Base-by-base conservation (phyloP, 2,888 invertebrate genomes). In the Cepaea hortensis region DNA sequence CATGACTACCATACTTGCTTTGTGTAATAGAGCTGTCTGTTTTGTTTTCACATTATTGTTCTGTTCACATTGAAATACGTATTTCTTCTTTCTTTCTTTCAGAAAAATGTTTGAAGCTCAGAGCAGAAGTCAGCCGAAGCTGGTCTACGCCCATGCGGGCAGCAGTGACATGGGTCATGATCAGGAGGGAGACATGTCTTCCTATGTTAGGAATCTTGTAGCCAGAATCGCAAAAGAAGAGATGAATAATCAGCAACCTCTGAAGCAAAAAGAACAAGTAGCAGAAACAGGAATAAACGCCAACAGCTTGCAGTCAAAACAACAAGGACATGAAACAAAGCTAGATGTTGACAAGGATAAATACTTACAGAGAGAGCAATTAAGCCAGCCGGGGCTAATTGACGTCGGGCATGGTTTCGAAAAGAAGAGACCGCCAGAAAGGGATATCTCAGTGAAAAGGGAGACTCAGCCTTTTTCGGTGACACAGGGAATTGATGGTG, bases 41-140 rank as follows among this genome's bases (percentile, higher is more conserved):
- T 18, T 62, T 62, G 9, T 13, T 18, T 18, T 13, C 68, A 15
- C 18, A 5, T 68, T 0, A 18, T 68, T 75, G 35, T 35, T 35
- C 0, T 35, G 35, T 35, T 35, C 9, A n/a, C 23, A 55, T n/a
- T 20, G 4, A 23, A 7, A 3, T 80, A 62, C 3, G n/a, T n/a
- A 18, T n/a, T 13, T 81, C 15, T 68, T 35, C 23, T 50, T 50
- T 81, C 11, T 70, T 70, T 48, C n/a, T 13, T 6, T 46, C 76
- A 84, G 84, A 50, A 84, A 50, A 3, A 84, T 84, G 84, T 84
- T 84, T 62, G 76, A 84, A n/a, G 35, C 65, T 48, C 13, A 48
- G 15, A 62, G 15, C 3, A 84, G 62, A 50, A n/a, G 65, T 20
- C 76, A 84, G n/a, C 84, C 84, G 6, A 84, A 84, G 23, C 84